Evolutionary conservation across 2,888 invertebrate species (phyloP).

Genomic region (Plagodis pulveraria): DNA sequence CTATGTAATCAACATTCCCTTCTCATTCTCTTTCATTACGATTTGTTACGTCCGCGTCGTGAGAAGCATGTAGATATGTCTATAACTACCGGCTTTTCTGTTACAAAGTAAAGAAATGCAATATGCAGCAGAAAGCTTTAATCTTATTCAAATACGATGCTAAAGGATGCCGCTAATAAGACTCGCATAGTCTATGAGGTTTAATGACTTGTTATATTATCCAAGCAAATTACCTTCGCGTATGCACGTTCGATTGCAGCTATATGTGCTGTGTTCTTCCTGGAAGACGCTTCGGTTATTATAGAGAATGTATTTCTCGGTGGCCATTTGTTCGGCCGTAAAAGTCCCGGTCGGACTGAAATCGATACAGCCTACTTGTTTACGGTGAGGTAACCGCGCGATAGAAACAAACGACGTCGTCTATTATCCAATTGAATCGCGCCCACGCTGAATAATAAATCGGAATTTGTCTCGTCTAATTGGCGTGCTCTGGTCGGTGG

Average conservation of each 20-base stretch:
- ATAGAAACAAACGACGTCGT: conserved; percentile 49
- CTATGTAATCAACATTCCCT: conserved; percentile 24
- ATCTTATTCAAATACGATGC: conserved; percentile 44
- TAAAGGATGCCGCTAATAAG: conserved; percentile 38
- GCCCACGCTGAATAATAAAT: conserved; percentile 70
- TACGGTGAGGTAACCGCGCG: conserved; percentile 42
- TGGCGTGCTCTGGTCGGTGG: conserved; percentile 63
- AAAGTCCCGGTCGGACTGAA: conserved; percentile 21
- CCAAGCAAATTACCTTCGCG: conserved; percentile 40
- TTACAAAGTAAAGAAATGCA: conserved; percentile 38
- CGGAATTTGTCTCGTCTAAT: conserved; percentile 73
- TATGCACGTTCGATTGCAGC: conserved; percentile 34
- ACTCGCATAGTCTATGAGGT: conserved; percentile 35
- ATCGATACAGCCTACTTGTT: conserved; percentile 47
- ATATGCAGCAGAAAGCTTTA: conserved; percentile 24
- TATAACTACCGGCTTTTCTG: conserved; percentile 17
- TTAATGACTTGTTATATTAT: conserved; percentile 41
- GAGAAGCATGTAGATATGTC: conserved; percentile 12
- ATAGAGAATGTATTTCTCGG: conserved; percentile 20
- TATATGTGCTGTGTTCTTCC: conserved; percentile 16
- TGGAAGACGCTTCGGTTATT: conserved; percentile 24
- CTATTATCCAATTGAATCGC: conserved; percentile 64
- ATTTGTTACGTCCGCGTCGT: conserved; percentile 16
- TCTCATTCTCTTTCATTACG: conserved; percentile 18
- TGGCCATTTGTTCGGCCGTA: conserved; percentile 23